Conservation (phyloP, 2,797 vertebrate genomes). For the Xiphophorus birchmanni region DNA sequence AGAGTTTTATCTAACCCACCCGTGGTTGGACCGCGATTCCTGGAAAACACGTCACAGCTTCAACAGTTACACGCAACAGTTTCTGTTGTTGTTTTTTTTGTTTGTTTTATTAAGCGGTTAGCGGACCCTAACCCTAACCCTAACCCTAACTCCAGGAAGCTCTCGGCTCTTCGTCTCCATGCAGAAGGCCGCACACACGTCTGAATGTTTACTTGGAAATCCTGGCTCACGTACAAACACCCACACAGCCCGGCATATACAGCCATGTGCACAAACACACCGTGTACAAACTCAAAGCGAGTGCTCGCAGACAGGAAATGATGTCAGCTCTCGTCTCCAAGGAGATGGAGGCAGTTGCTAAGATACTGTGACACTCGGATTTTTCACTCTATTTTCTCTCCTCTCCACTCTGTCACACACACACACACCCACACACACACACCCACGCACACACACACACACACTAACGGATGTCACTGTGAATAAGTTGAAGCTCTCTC, state of each 20-base stretch:
- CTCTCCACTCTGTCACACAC: slow-evolving; percentile 41
- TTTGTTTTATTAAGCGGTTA: not conserved
- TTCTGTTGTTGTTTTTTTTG: not conserved
- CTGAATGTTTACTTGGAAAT: slow-evolving; percentile 51
- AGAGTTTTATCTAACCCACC: not conserved
- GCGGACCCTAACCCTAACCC: not conserved
- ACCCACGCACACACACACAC: not conserved
- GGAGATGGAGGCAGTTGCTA: slow-evolving; percentile 86
- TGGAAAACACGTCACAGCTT: not conserved
- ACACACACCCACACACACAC: slow-evolving; percentile 31
- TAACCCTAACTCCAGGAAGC: slow-evolving; percentile 4
- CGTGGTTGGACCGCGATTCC: too few species aligned
- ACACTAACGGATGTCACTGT: slow-evolving; percentile 65
- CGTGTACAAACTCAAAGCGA: slow-evolving; percentile 77
- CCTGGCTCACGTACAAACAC: slow-evolving; percentile 16
- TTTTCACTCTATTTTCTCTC: slow-evolving; percentile 74
- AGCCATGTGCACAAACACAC: slow-evolving; percentile 57
- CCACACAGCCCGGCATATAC: slow-evolving; percentile 28
- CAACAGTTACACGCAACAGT: not conserved
- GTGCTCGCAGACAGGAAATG: slow-evolving; percentile 81
- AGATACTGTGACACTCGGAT: slow-evolving; percentile 85
- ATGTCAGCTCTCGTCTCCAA: slow-evolving; percentile 85
- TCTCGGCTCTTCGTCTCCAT: slow-evolving; percentile 21
- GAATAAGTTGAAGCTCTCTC: slow-evolving; percentile 73
- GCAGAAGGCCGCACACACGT: slow-evolving; percentile 34